phyloP scores from a whole-genome alignment of 2,113 vertebrate species.

The Collichthys lucidus region DNA sequence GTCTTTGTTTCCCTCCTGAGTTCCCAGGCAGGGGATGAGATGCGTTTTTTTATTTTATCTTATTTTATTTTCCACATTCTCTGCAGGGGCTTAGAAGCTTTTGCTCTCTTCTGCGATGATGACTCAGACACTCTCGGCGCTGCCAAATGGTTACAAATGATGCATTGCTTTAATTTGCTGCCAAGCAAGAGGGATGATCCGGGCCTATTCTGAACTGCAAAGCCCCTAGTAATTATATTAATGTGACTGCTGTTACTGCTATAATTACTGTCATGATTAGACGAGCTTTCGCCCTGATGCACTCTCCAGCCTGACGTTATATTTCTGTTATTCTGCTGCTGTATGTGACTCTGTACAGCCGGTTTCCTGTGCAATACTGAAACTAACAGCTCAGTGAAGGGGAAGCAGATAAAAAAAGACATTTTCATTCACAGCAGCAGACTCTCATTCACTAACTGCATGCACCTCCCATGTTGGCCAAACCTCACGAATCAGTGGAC shows the following conservation, averaged over 20 bases:
- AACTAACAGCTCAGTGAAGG: neutral
- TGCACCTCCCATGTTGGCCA: constrained; percentile 6
- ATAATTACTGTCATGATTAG: constrained; percentile 1
- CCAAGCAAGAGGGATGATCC: constrained; percentile 39
- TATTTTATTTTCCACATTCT: constrained; percentile 9
- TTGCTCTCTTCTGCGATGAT: constrained; percentile 43
- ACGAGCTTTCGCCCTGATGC: neutral
- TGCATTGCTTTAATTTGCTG: constrained; percentile 12
- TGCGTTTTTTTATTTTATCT: constrained; percentile 20
- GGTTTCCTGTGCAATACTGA: constrained; percentile 2
- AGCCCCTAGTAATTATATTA: constrained; percentile 41
- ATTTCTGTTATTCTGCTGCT: constrained; percentile 1
- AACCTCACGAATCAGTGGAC: constrained; percentile 24
- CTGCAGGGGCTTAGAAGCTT: constrained; percentile 17
- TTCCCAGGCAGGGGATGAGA: constrained; percentile 49
- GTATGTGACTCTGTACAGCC: constrained; percentile 1
- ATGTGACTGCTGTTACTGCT: constrained; percentile 28
- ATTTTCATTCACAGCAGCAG: constrained; percentile 42
- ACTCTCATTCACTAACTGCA: constrained; percentile 31
- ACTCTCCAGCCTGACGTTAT: neutral
- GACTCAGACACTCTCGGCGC: constrained; percentile 37
- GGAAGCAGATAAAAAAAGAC: constrained; percentile 4
- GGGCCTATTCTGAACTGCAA: constrained; percentile 6
- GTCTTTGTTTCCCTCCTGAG: constrained; percentile 26
- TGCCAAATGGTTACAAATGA: constrained; percentile 27